These are phyloP conservation scores for Heterotilapia buettikoferi DNA, from an alignment of 2,113 vertebrate species.

Conservation along the genomic window DNA sequence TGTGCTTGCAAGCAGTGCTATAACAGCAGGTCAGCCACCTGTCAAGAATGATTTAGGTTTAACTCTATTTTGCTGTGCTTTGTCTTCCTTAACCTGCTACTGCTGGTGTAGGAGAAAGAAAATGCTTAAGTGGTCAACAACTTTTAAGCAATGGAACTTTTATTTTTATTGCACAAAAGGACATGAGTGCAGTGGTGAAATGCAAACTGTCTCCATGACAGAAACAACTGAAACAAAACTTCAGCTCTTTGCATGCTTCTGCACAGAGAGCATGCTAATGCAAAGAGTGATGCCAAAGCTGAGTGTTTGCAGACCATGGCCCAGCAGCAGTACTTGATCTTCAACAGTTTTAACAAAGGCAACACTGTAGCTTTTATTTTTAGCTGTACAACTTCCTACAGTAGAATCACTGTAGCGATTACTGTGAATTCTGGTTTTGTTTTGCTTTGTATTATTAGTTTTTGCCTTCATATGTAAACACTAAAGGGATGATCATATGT, in stretches of 20 bases:
- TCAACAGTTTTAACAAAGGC: background rate
- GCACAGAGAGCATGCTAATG: background rate
- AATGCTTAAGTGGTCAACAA: background rate
- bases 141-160: background rate
- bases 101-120: background rate
- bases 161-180: background rate
- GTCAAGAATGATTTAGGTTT: background rate
- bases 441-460: background rate
- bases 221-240: background rate
- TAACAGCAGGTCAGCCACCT: background rate
- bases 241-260: background rate
- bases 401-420: accelerated
- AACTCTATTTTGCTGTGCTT: background rate
- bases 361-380: background rate
- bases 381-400: background rate
- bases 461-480: background rate
- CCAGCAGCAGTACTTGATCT: background rate
- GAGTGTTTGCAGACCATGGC: background rate
- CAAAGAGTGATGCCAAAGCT: background rate
- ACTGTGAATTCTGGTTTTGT: background rate
- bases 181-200: background rate
- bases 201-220: background rate
- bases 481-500: background rate
- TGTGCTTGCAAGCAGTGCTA: background rate
- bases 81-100: background rate